Conservation (phyloP, 92 coral and sea anemone genomes). For the Actinernus sp. region DNA sequence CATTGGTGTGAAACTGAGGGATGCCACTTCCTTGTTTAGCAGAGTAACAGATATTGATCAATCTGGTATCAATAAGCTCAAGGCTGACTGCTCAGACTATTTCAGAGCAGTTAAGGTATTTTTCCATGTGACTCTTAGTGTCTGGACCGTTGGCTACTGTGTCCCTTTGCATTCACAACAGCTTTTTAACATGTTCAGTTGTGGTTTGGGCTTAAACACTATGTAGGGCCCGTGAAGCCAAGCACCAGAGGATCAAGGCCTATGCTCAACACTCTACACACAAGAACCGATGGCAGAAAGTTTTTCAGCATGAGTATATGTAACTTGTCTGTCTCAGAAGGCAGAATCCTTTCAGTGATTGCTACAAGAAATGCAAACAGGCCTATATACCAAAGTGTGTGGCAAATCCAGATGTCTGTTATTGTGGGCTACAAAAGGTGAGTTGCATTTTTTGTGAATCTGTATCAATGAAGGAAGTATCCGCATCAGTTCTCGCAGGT, state of each 20-base stretch:
- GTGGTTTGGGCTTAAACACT: conserved; percentile 49
- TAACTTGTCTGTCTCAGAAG: conserved; percentile 63
- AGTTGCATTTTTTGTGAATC: neutral
- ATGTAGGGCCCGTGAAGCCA: conserved; percentile 79
- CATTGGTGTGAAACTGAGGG: conserved; percentile 4
- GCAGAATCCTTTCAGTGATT: conserved; percentile 50
- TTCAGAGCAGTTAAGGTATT: neutral
- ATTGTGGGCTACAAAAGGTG: neutral
- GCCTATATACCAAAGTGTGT: neutral
- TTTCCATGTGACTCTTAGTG: conserved; percentile 7
- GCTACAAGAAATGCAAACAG: neutral
- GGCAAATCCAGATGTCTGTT: neutral
- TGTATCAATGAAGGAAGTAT: neutral
- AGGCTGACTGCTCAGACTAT: neutral
- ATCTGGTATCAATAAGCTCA: conserved; percentile 7
- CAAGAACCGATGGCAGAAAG: conserved; percentile 71
- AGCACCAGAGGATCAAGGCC: conserved; percentile 64
- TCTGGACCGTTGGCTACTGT: conserved; percentile 48
- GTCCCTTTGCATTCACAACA: conserved; percentile 69
- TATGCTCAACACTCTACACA: conserved; percentile 56
- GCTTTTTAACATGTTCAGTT: conserved; percentile 52
- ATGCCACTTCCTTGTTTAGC: conserved; percentile 12
- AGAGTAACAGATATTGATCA: conserved; percentile 5
- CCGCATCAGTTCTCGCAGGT: neutral
- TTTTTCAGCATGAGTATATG: conserved; percentile 67